These are phyloP conservation scores for Diachrysia chrysitis DNA, from an alignment of 2,888 invertebrate genomes.

Conservation along the genomic window DNA sequence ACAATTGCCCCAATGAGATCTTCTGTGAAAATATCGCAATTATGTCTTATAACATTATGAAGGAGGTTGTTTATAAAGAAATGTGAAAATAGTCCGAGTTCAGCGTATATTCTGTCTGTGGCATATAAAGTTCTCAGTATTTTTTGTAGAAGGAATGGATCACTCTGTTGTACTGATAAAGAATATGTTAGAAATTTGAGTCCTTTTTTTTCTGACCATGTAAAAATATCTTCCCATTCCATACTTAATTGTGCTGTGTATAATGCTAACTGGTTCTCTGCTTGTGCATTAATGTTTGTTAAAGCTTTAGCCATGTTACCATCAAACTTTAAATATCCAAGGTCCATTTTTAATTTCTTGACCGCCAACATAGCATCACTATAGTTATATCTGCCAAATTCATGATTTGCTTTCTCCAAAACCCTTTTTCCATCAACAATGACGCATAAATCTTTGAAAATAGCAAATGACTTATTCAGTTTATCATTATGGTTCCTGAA, in stretches of 20 bases:
- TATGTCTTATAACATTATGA: constrained; percentile 80
- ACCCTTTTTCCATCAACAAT: constrained; percentile 75
- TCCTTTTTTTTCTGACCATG: constrained; percentile 81
- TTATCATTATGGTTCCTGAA: constrained; percentile 70
- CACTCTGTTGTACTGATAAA: constrained; percentile 81
- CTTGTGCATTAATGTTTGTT: constrained; percentile 72
- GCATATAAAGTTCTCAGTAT: constrained; percentile 79
- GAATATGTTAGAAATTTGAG: constrained; percentile 77
- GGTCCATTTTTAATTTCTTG: constrained; percentile 68
- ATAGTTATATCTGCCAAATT: constrained; percentile 78
- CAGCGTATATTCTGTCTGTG: constrained; percentile 80
- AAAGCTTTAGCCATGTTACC: constrained; percentile 75
- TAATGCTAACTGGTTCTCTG: constrained; percentile 80
- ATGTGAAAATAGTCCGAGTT: constrained; percentile 81
- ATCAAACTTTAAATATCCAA: constrained; percentile 73
- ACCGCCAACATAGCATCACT: constrained; percentile 75
- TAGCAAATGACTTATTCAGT: constrained; percentile 66
- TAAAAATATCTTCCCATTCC: constrained; percentile 85
- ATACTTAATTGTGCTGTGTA: constrained; percentile 81
- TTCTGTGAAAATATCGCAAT: constrained; percentile 84
- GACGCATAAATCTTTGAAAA: constrained; percentile 72
- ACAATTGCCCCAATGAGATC: constrained; percentile 82
- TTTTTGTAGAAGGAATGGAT: constrained; percentile 77
- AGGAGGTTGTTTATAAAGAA: constrained; percentile 82
- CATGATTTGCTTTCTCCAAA: constrained; percentile 79